Evolutionary conservation across 1,140 invertebrate species (phyloP).

Genomic region (Scylla paramamosain): DNA sequence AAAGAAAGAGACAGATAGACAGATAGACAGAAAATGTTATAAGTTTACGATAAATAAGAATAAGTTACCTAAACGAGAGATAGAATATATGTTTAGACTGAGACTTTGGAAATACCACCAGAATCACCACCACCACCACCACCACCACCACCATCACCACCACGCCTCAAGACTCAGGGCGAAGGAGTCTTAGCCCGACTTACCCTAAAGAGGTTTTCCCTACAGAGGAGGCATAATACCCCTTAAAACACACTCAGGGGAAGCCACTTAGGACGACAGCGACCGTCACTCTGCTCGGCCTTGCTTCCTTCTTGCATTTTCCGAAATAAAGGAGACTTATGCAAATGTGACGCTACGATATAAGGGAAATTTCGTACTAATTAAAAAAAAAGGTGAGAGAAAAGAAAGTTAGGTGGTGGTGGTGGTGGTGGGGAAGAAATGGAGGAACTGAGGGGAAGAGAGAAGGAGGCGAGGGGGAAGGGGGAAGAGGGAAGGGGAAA

Average conservation of each 20-base stretch:
- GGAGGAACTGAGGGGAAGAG: neutral
- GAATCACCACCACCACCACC: neutral
- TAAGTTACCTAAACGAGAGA: too few species aligned
- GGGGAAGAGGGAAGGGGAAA: neutral
- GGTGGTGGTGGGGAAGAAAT: neutral
- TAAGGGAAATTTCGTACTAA: conserved; percentile 31
- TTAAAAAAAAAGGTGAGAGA: conserved; percentile 33
- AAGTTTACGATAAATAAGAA: too few species aligned
- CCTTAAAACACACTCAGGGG: too few species aligned
- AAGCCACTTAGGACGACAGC: too few species aligned
- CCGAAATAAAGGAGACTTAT: conserved; percentile 47
- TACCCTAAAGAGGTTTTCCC: neutral
- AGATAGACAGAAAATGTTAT: too few species aligned
- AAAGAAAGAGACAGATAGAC: too few species aligned
- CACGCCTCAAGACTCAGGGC: neutral
- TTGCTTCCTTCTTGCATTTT: neutral
- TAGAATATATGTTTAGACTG: too few species aligned
- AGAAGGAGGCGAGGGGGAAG: neutral
- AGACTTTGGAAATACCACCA: neutral
- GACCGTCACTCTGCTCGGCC: too few species aligned
- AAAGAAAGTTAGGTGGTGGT: neutral
- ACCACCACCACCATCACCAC: neutral
- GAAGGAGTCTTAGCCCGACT: neutral
- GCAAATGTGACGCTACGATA: conserved; percentile 17
- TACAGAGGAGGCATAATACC: neutral